Evolutionary conservation across 2,113 vertebrate species (phyloP), one percentile per base, ranked within the genome.

Genomic region (Saimiri boliviensis): DNA sequence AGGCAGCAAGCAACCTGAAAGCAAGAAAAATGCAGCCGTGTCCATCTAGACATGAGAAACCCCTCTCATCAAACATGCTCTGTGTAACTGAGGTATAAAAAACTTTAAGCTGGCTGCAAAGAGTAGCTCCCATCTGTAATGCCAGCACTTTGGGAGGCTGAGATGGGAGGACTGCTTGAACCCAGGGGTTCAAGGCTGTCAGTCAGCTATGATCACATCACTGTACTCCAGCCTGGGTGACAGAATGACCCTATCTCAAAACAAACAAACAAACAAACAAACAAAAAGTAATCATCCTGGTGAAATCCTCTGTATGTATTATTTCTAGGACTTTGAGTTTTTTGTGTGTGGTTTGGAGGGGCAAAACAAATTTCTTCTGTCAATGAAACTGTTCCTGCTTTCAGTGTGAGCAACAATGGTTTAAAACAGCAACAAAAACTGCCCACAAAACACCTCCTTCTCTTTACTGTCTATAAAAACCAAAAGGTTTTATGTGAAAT

Each of bases 71-170:
- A 47, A 80, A 80, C 11, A 35, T 11, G 47, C 19, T 52, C 54
- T 6, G 8, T 0, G 25, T 35, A 13, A 7, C 37, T n/a, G 2
- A 27, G 3, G 3, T 1, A 4, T 13, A 35, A 66, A 37, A n/a
- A 17, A 35, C 0, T 19, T 0, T 4, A 30, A 11, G 60, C 60
- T 63, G 60, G 27, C 60, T 30, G 5, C 11, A 63, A 30, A 63
- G 27, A 63, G 60, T 63, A 63, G 27, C 60, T 30, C 27, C 12
- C 60, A 63, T 63, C 27, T 63, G 60, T 63, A 63, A 63, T 63
- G 60, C 60, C 60, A 30, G 60, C 60, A 63, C 27, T 63, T 63
- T 63, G 27, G 12, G 60, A 63, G 27, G 60, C 60, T 63, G 27
- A 14, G 60, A 27, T 30, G 60, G 27, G 60, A 63, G 60, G 27